Evolutionary conservation across 2,888 invertebrate species (phyloP).

Genomic region (Harpalus rubripes): DNA sequence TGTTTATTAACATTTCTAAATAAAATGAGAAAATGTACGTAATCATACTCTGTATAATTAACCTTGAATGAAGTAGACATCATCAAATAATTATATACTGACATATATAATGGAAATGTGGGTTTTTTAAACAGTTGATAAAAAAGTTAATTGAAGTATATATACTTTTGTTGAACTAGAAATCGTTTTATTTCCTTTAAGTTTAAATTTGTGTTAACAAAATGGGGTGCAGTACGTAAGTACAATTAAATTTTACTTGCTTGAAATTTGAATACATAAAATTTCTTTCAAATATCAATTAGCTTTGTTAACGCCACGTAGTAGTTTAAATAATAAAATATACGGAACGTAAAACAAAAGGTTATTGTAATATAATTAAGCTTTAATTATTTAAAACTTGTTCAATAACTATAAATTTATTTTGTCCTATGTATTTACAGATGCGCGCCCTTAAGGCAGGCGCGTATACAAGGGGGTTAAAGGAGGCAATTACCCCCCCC

Average conservation of each 20-base stretch:
- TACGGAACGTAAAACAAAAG: too few species aligned
- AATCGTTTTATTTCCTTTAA: constrained; percentile 18
- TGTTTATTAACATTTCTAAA: not conserved
- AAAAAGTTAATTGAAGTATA: constrained; percentile 36
- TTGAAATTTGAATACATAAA: not conserved
- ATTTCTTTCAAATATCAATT: too few species aligned
- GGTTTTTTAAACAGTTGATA: not conserved
- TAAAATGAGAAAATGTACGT: not conserved
- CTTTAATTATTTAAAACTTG: too few species aligned
- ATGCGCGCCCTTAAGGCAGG: too few species aligned
- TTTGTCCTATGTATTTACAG: too few species aligned
- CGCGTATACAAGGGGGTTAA: too few species aligned
- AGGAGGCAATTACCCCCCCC: too few species aligned
- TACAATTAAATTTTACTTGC: not conserved
- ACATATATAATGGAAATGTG: not conserved
- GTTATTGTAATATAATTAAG: too few species aligned
- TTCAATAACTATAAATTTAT: too few species aligned
- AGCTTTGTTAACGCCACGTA: too few species aligned
- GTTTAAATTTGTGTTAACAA: not conserved
- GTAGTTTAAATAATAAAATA: too few species aligned
- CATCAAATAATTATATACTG: not conserved
- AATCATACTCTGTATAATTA: constrained; percentile 24
- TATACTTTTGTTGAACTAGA: not conserved
- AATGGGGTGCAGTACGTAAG: not conserved
- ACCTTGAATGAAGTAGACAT: constrained; percentile 13